A percentile compares a stretch with the other conserved stretches of the same genome.
phyloP scores from a whole-genome alignment of 2,888 invertebrate genomes.

The Thereva nobilitata region DNA sequence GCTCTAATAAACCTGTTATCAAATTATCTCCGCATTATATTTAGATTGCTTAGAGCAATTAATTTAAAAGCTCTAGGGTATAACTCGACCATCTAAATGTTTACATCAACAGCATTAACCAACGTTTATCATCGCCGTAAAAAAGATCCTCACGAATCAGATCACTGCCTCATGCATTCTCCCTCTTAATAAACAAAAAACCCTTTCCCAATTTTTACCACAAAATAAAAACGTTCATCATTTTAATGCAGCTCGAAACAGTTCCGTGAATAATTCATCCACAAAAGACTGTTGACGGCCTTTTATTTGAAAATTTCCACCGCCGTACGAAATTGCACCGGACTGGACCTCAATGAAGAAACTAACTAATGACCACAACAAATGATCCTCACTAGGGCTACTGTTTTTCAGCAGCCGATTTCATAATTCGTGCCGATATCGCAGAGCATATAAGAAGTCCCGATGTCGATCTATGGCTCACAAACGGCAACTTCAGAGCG shows the following conservation, averaged over 20 bases:
- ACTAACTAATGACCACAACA: slow-evolving; percentile 41
- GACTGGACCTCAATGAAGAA: slow-evolving; percentile 31
- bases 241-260: slow-evolving; percentile 37
- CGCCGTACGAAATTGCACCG: slow-evolving; percentile 1
- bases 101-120: no score
- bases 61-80: no score
- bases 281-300: slow-evolving; percentile 19
- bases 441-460: slow-evolving; percentile 7
- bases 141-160: no score
- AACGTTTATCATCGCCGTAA: no score
- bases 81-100: no score
- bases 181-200: slow-evolving; percentile 7
- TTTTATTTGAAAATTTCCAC: slow-evolving; percentile 20
- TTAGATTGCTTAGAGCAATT: no score
- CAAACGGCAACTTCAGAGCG: slow-evolving; percentile 21
- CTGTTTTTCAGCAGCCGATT: slow-evolving; percentile 41
- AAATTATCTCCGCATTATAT: no score
- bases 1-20: no score
- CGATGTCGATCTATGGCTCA: not conserved
- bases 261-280: slow-evolving; percentile 40
- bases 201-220: slow-evolving; percentile 19
- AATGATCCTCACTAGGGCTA: slow-evolving; percentile 42
- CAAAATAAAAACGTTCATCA: slow-evolving; percentile 19
- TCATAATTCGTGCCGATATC: slow-evolving; percentile 24
- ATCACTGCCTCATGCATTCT: no score